Percentiles rank a stretch among this genome's conserved stretches.
phyloP scores from a whole-genome alignment of 2,113 vertebrate genomes.

The Pangasianodon gigas region DNA sequence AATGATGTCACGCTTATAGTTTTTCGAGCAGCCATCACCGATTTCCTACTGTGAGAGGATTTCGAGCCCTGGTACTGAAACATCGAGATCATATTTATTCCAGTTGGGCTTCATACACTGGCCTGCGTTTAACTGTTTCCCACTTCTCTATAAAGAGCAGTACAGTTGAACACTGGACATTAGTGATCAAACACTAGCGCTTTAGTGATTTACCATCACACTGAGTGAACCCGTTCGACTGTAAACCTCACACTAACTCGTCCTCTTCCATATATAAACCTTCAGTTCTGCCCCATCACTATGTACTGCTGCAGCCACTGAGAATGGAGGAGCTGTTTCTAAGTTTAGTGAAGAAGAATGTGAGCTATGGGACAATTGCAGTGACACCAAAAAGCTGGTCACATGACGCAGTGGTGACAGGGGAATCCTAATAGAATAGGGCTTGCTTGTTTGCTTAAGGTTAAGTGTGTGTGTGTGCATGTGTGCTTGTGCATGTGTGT shows the following conservation, averaged over 20 bases:
- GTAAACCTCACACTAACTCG: not conserved
- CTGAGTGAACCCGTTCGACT: not conserved
- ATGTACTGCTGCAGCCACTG: not conserved
- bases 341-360: conserved; percentile 54
- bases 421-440: conserved; percentile 35
- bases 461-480: not conserved
- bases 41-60: not conserved
- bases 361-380: conserved; percentile 38
- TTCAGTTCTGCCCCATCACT: not conserved
- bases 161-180: not conserved
- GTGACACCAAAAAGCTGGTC: conserved; percentile 9
- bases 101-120: not conserved
- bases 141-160: not conserved
- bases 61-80: not conserved
- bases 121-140: not conserved
- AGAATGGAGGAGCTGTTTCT: conserved; percentile 37
- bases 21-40: not conserved
- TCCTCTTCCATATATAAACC: not conserved
- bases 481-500: not conserved
- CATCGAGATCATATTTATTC: not conserved
- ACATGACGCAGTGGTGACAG: conserved; percentile 34
- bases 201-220: not conserved
- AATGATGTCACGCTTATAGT: not conserved
- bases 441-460: not conserved
- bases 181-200: not conserved